Evolutionary conservation across 2,113 vertebrate genomes (phyloP), one percentile per base, ranked within the genome.

Genomic region (Mystacornis crossleyi): DNA sequence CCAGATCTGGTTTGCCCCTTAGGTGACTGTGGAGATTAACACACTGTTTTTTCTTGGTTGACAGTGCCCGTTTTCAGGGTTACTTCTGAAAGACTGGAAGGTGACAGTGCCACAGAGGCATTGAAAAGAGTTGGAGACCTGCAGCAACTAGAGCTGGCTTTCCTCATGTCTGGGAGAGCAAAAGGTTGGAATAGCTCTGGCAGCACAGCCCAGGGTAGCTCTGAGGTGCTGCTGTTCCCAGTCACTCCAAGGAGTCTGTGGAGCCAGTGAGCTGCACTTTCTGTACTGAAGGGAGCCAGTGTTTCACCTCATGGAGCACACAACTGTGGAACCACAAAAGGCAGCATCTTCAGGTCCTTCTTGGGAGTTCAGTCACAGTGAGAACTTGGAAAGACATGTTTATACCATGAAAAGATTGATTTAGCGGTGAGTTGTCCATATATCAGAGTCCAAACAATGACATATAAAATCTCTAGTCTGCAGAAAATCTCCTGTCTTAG

Each of bases 401-500:
- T 91, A 40, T 55, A 66, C 43, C 73, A 51, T 40, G 65, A 72
- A 87, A 72, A 91, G 57, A 80, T 53, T 88, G 78, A 92, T 92
- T 85, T 75, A 89, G 57, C 50, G 15, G 24, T 77, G 57, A 88
- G 54, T 21, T 50, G 42, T 33, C 69, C 92, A 50, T 67, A 70
- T 50, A 83, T 79, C 62, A 80, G 61, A 75, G 66, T 83, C 91
- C 60, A n/a, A n/a, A 75, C 0, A 0, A 91, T 73, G 89, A 93
- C 77, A 89, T 48, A 47, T 70, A 91, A 64, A 91, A 91, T 64
- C 60, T 66, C 60, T 50, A 29, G 51, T 57, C 69, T 91, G 42
- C n/a, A 84, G 83, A 89, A 90, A 84, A 94, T 81, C 82, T 75
- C 24, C 47, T 53, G 57, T 82, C 86, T 90, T 90, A 77, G n/a